Evolutionary conservation across 2,113 vertebrate species (phyloP), one percentile per base, ranked within the genome.

Genomic region (Numenius arquata): DNA sequence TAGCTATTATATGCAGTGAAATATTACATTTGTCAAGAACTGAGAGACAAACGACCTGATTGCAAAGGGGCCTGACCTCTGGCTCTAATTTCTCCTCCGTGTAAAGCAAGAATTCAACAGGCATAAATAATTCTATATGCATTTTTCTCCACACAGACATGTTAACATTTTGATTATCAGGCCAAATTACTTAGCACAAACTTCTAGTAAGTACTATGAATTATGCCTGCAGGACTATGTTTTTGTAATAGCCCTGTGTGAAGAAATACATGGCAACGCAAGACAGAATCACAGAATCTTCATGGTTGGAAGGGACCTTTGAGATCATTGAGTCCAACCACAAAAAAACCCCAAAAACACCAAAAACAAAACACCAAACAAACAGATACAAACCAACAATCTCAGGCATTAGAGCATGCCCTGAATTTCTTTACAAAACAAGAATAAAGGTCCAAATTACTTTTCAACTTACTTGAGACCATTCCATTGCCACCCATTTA

Each of bases 401-500:
- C n/a, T n/a, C n/a, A n/a, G n/a, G n/a, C n/a, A n/a, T n/a, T n/a
- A n/a, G n/a, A n/a, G n/a, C n/a, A n/a, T n/a, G n/a, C n/a, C n/a
- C n/a, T n/a, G n/a, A n/a, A n/a, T 82, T 72, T 72, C 45, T 82
- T 63, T 8, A 75, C 43, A 38, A 91, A 91, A 79, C 11, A 40
- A 40, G 40, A 50, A 66, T 18, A 25, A 79, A 65, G 4, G 16
- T 67, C 20, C n/a, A 80, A 79, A 85, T 29, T 29, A 36, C 27
- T 93, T 81, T 34, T 76, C n/a, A n/a, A 59, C 97, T 98, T 92
- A 99, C 99, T 98, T 99, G 99, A 74, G 99, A 99, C 99, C 99
- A 99, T 68, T 99, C 99, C 99, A 99, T 99, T 47, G 99, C 99
- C 36, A 99, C 96, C 99, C 99, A 99, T 82, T 99, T 98, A 4